Conservation (phyloP, 2,113 vertebrate species). For the Hiodon alosoides region DNA sequence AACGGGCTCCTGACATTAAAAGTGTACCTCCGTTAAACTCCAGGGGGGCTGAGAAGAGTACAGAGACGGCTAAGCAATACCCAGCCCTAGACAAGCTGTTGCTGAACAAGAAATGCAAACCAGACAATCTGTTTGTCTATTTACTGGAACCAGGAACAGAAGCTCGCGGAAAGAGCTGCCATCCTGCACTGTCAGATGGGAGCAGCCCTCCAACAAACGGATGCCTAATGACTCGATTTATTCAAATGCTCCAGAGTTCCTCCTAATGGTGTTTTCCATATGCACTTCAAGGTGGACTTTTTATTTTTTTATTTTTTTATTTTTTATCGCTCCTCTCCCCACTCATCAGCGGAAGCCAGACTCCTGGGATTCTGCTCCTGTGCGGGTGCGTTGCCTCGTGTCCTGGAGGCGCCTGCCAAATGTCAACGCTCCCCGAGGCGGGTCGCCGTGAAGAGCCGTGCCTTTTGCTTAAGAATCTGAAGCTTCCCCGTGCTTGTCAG, state of each 20-base stretch:
- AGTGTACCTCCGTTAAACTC: slow-evolving; percentile 35
- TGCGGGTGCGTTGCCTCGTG: slow-evolving; percentile 66
- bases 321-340: too few species aligned
- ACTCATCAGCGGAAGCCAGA: slow-evolving; percentile 76
- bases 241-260: slow-evolving; percentile 78
- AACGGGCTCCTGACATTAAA: slow-evolving; percentile 39
- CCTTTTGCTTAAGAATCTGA: slow-evolving; percentile 71
- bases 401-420: slow-evolving; percentile 53
- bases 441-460: slow-evolving; percentile 50
- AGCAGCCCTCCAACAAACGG: slow-evolving; percentile 87
- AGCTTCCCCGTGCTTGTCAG: slow-evolving; percentile 67
- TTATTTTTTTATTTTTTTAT: slow-evolving; percentile 40
- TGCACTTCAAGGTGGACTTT: slow-evolving; percentile 70
- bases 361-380: slow-evolving; percentile 72
- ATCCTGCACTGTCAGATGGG: slow-evolving; percentile 91
- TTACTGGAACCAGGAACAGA: slow-evolving; percentile 88
- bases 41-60: slow-evolving; percentile 32
- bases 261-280: slow-evolving; percentile 91
- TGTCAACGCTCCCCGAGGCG: slow-evolving; percentile 56
- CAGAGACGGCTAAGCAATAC: slow-evolving; percentile 25
- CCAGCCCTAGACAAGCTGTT: slow-evolving; percentile 72
- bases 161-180: slow-evolving; percentile 77
- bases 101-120: slow-evolving; percentile 88
- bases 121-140: slow-evolving; percentile 96
- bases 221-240: slow-evolving; percentile 98